phyloP scores from a whole-genome alignment of 1,140 invertebrate genomes.

The Drosophila novamexicana region DNA sequence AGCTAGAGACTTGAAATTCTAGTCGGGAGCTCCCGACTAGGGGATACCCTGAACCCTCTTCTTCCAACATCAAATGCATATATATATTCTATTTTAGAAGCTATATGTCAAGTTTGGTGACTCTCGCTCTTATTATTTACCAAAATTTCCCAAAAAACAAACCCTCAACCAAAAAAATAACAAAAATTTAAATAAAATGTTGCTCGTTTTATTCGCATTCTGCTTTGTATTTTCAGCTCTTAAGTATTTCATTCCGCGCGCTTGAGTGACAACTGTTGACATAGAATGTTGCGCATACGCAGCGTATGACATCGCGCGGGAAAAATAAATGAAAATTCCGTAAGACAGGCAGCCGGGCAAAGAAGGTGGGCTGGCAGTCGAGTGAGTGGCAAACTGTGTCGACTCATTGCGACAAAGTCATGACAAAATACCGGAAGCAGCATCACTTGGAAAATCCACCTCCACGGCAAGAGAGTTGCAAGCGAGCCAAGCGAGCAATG shows the following conservation, averaged over 20 bases:
- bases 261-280: conserved; percentile 19
- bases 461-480: background rate
- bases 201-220: conserved; percentile 3
- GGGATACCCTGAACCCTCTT: too few species aligned
- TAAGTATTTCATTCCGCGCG: conserved; percentile 8
- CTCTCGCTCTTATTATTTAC: too few species aligned
- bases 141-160: too few species aligned
- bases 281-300: conserved; percentile 48
- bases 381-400: conserved; percentile 35
- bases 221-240: background rate
- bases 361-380: background rate
- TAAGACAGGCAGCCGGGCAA: conserved; percentile 1
- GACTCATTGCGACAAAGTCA: conserved; percentile 43
- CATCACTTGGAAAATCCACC: conserved; percentile 14
- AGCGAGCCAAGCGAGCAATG: conserved; percentile 27
- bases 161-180: background rate
- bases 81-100: too few species aligned
- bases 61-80: too few species aligned
- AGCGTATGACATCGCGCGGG: conserved; percentile 38
- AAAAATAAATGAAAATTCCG: conserved; percentile 47
- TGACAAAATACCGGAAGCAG: conserved; percentile 50
- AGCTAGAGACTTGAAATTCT: too few species aligned
- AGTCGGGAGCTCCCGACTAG: too few species aligned
- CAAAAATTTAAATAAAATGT: background rate
- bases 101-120: too few species aligned